phyloP scores from a whole-genome alignment of 2,888 invertebrate genomes.

The Drosophila bunnanda region DNA sequence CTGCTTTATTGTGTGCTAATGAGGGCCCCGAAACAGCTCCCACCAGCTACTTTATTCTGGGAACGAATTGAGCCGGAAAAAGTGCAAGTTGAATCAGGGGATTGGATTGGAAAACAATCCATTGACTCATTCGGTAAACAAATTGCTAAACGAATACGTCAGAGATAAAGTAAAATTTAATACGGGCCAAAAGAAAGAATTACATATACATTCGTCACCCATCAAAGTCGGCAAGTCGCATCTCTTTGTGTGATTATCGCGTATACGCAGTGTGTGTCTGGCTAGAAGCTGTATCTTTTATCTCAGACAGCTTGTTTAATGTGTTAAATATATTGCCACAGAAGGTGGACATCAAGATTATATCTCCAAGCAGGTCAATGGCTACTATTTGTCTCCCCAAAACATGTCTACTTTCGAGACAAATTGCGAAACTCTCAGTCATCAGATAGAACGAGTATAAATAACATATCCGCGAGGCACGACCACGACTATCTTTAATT shows the following conservation, averaged over 20 bases:
- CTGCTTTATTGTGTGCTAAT: slow-evolving; percentile 75
- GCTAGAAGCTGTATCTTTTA: slow-evolving; percentile 18
- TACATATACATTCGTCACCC: slow-evolving; percentile 52
- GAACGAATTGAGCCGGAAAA: slow-evolving; percentile 19
- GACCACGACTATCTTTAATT: slow-evolving; percentile 42
- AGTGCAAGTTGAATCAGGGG: slow-evolving; percentile 18
- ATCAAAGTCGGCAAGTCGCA: slow-evolving; percentile 54
- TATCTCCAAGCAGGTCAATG: slow-evolving; percentile 28
- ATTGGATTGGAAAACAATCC: slow-evolving; percentile 34
- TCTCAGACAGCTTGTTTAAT: slow-evolving; percentile 32
- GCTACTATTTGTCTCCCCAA: slow-evolving; percentile 28
- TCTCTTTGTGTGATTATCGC: slow-evolving; percentile 15
- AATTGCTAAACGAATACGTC: slow-evolving; percentile 48
- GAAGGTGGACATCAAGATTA: slow-evolving; percentile 32
- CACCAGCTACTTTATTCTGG: slow-evolving; percentile 41
- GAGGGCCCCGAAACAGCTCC: slow-evolving; percentile 59
- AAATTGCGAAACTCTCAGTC: slow-evolving; percentile 12
- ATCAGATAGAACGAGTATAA: slow-evolving; percentile 23
- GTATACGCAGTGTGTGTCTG: slow-evolving; percentile 29
- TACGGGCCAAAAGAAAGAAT: slow-evolving; percentile 44
- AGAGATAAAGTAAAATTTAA: slow-evolving; percentile 71
- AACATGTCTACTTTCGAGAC: slow-evolving; percentile 7
- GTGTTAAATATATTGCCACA: slow-evolving; percentile 23
- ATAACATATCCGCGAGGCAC: slow-evolving; percentile 23
- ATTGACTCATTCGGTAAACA: slow-evolving; percentile 60